These are phyloP conservation scores for Machimus atricapillus DNA, from an alignment of 2,888 invertebrate genomes.

Conservation along the genomic window DNA sequence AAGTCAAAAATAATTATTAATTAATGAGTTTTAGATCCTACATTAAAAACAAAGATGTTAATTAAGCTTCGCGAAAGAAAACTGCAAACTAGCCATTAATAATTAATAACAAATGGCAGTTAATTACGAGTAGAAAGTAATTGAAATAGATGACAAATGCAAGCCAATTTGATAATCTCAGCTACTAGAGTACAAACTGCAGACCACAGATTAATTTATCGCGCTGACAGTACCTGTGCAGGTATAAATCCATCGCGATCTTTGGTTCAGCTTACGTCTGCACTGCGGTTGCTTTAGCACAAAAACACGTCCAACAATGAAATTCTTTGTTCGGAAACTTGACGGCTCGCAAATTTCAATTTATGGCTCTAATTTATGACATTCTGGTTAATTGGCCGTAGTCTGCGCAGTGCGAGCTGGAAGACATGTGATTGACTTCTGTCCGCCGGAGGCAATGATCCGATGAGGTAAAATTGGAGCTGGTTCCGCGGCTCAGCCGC, in stretches of 20 bases:
- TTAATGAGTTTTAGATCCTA: too few species aligned
- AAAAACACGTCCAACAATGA: not conserved
- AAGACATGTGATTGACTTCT: constrained; percentile 20
- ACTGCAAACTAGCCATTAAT: not conserved
- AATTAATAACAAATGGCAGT: not conserved
- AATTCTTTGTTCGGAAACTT: not conserved
- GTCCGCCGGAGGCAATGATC: not conserved
- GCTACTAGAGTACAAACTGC: not conserved
- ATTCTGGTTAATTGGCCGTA: constrained; percentile 19
- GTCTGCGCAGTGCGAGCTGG: not conserved
- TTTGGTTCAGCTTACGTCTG: not conserved
- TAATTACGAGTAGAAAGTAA: not conserved
- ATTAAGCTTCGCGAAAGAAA: not conserved
- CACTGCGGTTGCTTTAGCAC: not conserved
- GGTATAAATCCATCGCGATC: not conserved
- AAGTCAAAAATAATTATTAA: too few species aligned
- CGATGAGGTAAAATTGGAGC: not conserved
- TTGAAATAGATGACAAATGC: constrained; percentile 19
- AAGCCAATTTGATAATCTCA: not conserved
- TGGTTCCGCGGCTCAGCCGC: not conserved
- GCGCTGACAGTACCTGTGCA: not conserved
- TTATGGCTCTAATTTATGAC: constrained; percentile 27
- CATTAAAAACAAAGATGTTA: not conserved
- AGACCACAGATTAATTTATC: constrained; percentile 3
- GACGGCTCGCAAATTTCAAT: constrained; percentile 22